Conservation (phyloP, 2,888 invertebrate genomes). For the Lepidonotus clava region DNA sequence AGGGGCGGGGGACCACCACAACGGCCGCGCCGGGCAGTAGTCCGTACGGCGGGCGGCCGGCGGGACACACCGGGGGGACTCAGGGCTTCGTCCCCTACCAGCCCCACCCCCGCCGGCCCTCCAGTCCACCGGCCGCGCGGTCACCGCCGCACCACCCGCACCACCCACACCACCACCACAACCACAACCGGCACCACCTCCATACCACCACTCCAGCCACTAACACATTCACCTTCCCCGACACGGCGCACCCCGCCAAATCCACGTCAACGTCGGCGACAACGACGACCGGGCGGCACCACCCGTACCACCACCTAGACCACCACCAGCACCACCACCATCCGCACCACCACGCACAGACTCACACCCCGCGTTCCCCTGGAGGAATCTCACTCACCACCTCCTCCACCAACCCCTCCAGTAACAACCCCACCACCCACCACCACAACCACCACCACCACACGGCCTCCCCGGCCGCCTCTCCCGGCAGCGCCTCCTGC, state of each 20-base stretch:
- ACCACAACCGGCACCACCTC: not conserved
- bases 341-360: not conserved
- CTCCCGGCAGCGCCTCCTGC: not conserved
- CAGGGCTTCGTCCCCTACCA: conserved; percentile 23
- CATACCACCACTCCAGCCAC: not conserved
- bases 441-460: not conserved
- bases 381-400: not conserved
- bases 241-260: not conserved
- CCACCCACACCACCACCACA: not conserved
- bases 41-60: not conserved
- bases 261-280: not conserved
- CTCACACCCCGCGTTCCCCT: not conserved
- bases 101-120: not conserved
- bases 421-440: not conserved
- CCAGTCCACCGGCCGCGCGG: conserved; percentile 20
- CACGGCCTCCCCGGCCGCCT: not conserved
- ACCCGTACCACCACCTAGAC: not conserved
- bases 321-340: not conserved
- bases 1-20: not conserved
- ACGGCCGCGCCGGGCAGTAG: not conserved
- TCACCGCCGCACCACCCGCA: conserved; percentile 11
- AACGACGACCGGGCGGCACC: not conserved
- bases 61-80: not conserved
- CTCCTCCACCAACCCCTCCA: not conserved
- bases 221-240: not conserved